phyloP scores from a whole-genome alignment of 2,113 vertebrate genomes.

The Sceloporus tristichus region DNA sequence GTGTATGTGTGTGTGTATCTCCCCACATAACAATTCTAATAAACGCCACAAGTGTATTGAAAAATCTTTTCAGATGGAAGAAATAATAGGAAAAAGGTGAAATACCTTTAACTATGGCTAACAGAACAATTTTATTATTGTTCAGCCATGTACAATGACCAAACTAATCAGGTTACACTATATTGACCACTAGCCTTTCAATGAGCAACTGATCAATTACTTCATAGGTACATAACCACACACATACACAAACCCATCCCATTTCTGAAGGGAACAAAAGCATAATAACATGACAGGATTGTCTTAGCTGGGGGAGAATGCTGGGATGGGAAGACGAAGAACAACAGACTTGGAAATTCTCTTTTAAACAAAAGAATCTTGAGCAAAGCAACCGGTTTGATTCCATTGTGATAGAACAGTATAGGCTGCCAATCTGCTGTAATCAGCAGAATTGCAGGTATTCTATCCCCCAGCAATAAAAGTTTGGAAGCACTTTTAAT shows the following conservation, averaged over 20 bases:
- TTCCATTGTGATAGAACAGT: slow-evolving; percentile 47
- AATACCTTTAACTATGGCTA: slow-evolving; percentile 3
- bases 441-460: slow-evolving; percentile 48
- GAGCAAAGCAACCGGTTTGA: slow-evolving; percentile 37
- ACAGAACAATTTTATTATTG: slow-evolving; percentile 34
- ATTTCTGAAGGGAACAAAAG: slow-evolving; percentile 27
- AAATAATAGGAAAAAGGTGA: background rate
- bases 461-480: slow-evolving; percentile 44
- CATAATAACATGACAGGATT: slow-evolving; percentile 10
- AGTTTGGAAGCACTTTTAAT: slow-evolving; percentile 53
- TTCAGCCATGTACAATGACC: background rate
- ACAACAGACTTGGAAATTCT: slow-evolving; percentile 58
- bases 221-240: slow-evolving; percentile 56
- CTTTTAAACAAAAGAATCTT: slow-evolving; percentile 36
- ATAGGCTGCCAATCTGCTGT: slow-evolving; percentile 55
- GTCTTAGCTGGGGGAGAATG: slow-evolving; percentile 19
- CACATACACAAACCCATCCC: slow-evolving; percentile 32
- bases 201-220: slow-evolving; percentile 48
- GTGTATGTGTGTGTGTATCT: too few relatives aligned
- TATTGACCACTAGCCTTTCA: slow-evolving; percentile 45
- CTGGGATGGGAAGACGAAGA: background rate
- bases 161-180: slow-evolving; percentile 21
- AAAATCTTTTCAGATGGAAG: background rate
- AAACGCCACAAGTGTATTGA: background rate
- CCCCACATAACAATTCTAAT: background rate